These are phyloP conservation scores for Poecilobothrus nobilitatus DNA, from an alignment of 2,888 invertebrate species.

Conservation along the genomic window DNA sequence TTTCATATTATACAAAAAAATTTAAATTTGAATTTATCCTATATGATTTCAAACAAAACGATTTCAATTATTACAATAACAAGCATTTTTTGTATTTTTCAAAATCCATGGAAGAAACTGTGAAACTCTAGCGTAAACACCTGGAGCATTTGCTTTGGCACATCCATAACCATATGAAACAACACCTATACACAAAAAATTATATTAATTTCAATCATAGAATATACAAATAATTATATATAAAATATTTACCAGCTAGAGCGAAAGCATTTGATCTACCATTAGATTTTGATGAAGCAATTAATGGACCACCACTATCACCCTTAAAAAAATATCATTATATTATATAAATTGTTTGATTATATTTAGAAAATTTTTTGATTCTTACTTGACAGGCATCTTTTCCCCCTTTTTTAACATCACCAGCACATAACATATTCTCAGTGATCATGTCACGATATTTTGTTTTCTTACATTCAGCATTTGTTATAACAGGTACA, in stretches of 20 bases:
- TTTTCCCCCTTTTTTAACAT: slow-evolving; percentile 33
- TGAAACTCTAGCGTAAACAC: slow-evolving; percentile 38
- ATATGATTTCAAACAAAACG: too few relatives aligned
- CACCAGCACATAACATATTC: slow-evolving; percentile 41
- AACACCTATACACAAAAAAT: slow-evolving; percentile 25
- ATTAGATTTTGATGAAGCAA: slow-evolving; percentile 23
- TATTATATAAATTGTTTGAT: not conserved
- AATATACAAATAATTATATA: not conserved
- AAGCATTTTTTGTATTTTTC: slow-evolving; percentile 34
- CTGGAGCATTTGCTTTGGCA: slow-evolving; percentile 37
- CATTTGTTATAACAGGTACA: slow-evolving; percentile 39
- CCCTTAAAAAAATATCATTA: slow-evolving; percentile 27
- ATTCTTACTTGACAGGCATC: slow-evolving; percentile 40
- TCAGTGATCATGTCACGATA: slow-evolving; percentile 36
- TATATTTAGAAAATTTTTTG: not conserved
- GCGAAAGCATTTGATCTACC: slow-evolving; percentile 30
- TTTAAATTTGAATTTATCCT: too few relatives aligned
- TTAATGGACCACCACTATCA: slow-evolving; percentile 41
- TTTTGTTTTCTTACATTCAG: slow-evolving; percentile 34
- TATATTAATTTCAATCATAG: not conserved
- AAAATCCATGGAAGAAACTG: slow-evolving; percentile 37
- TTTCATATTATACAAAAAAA: too few relatives aligned
- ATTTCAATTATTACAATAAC: slow-evolving; percentile 29
- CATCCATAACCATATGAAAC: slow-evolving; percentile 40
- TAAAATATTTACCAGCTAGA: slow-evolving; percentile 28